Base-by-base conservation (phyloP, 2,888 invertebrate species). In the Saturnia pavonia region DNA sequence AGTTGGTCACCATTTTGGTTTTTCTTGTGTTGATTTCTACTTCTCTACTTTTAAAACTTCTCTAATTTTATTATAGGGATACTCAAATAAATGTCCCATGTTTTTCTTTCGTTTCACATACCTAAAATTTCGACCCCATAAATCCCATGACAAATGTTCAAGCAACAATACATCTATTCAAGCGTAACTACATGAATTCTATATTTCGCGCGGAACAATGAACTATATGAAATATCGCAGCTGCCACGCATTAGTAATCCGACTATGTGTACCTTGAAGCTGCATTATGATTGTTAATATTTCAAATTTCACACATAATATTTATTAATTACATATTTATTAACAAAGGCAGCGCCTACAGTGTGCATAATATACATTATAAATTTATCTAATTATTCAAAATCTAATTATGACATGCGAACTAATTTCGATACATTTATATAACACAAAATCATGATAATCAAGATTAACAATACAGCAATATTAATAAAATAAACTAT, bases 171-270 rank as follows among this genome's bases (percentile, higher is more conserved):
- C 76, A 75, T 79, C 82, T 81, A 77, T 85, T 85, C 82, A 83
- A 83, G 82, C 82, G 85, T 86, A 85, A 84, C 85, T 80, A 79
- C 81, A 85, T 83, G 82, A 83, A 88, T 87, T 87, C 80, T 80
- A 86, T 84, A 86, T 84, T 84, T 84, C 82, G 81, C 83, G 77
- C 74, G 75, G 74, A 79, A 87, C 86, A 87, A 87, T 83, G 80
- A 80, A 77, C 74, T 77, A 70, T 75, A 75, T 79, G 80, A 78
- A 78, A 80, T 78, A 78, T 80, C 77, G 80, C 84, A 85, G 84
- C 81, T 83, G 85, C 76, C 72, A 80, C 74, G 81, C 78, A 77
- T 75, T 75, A 72, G 34, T 78, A 76, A 70, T 57, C 74, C 69
- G 74, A 73, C 71, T 74, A 78, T 78, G 77, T 78, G 78, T 79